phyloP scores from a whole-genome alignment of 2,797 vertebrate genomes.

The Labroides dimidiatus region DNA sequence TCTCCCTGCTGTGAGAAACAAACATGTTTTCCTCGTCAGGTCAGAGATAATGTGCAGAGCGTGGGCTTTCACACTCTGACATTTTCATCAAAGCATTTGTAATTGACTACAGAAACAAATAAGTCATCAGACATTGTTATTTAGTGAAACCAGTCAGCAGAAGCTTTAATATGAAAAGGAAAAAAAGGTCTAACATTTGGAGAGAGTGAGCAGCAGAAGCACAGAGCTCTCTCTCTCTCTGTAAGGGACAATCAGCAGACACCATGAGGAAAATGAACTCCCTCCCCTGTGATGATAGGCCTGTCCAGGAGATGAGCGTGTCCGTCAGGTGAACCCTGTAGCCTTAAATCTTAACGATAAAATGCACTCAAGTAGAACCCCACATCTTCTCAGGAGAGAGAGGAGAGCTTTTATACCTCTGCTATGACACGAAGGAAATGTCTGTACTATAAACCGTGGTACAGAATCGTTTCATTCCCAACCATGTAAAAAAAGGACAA shows the following conservation, averaged over 20 bases:
- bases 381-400: conserved; percentile 80
- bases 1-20: conserved; percentile 50
- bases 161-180: conserved; percentile 60
- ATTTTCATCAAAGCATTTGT: conserved; percentile 61
- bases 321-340: conserved; percentile 71
- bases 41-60: conserved; percentile 71
- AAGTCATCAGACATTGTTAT: conserved; percentile 71
- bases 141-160: conserved; percentile 56
- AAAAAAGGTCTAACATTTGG: conserved; percentile 15
- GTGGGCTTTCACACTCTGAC: conserved; percentile 57
- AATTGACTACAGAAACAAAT: conserved; percentile 74
- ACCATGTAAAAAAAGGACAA: conserved; percentile 75
- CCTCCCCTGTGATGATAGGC: conserved; percentile 57
- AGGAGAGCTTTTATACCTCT: conserved; percentile 81
- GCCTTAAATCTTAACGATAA: conserved; percentile 78
- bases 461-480: conserved; percentile 77
- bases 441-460: conserved; percentile 75
- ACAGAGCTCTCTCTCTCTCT: conserved; percentile 36
- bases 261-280: conserved; percentile 54
- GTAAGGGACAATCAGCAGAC: conserved; percentile 72
- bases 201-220: conserved; percentile 39
- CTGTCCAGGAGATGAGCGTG: conserved; percentile 54
- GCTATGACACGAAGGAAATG: conserved; percentile 71
- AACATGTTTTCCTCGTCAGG: conserved; percentile 63
- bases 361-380: conserved; percentile 84